Base-by-base conservation (phyloP, 2,113 vertebrate species). In the Corvus cornix region DNA sequence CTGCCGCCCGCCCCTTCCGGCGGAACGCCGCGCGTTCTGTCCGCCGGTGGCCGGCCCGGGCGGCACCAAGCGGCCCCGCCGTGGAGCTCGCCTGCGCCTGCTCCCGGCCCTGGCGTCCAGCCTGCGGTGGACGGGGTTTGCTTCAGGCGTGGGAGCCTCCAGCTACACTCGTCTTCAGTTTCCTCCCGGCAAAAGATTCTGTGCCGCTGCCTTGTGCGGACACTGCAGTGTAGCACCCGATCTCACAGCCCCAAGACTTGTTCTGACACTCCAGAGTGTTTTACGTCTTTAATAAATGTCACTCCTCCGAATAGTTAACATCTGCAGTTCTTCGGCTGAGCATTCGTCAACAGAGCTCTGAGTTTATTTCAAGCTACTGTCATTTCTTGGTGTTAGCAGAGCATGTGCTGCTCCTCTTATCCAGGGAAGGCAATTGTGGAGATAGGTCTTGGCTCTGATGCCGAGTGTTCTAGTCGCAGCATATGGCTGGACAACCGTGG, bases 81-180 rank as follows among this genome's bases (percentile, higher is more conserved):
- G 0, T 2, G 26, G 43, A 0, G 3, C 5, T 39, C 0, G 3
- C 7, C 0, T 10, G n/a, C 7, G 21, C 5, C 6, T 3, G 5
- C 7, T 0, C 3, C 46, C 5, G 18, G 59, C 18, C 30, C 14
- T 7, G 2, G 24, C 27, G 26, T 8, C 26, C n/a, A 6, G 21
- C 55, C 20, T 19, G 39, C 3, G 6, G 5, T 2, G 8, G 14
- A 5, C 30, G 11, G 22, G 8, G 3, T 15, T 24, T 76, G 35
- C 51, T 68, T 16, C 22, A 26, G 24, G 55, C 18, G 1, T 4
- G 4, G 7, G 13, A 21, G 39, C 43, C 4, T 51, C 7, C 22
- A 16, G 49, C 35, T 39, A 7, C 1, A 0, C 16, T 66, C 28
- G 41, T 43, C 46, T 39, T 30, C 22, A 18, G 11, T 41, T 44